phyloP scores from a whole-genome alignment of 1,140 invertebrate genomes.

The Diabrotica virgifera region DNA sequence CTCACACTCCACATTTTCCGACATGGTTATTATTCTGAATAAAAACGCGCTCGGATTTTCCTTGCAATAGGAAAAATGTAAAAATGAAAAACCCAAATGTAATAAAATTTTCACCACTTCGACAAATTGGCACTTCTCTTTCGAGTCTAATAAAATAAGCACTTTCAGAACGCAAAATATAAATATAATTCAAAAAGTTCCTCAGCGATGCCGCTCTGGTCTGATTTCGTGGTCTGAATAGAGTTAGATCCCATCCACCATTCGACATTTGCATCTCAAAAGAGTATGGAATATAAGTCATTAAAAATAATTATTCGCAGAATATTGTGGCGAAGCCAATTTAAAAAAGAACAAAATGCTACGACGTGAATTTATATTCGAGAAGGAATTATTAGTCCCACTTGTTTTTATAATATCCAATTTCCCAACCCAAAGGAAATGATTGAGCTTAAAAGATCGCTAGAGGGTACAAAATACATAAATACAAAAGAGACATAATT shows the following conservation, averaged over 20 bases:
- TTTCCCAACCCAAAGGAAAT: no score
- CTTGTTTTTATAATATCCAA: no score
- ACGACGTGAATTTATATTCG: no score
- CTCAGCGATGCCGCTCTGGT: neutral
- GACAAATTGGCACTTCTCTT: conserved; percentile 34
- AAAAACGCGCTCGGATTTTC: no score
- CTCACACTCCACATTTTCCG: no score
- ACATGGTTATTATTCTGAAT: no score
- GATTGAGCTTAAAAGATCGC: no score
- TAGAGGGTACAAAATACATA: no score
- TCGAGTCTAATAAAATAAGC: conserved; percentile 30
- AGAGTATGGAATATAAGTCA: conserved; percentile 7
- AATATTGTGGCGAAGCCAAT: neutral
- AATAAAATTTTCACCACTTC: conserved; percentile 37
- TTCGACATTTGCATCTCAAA: conserved; percentile 19
- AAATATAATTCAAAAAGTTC: conserved; percentile 26
- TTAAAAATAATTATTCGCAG: conserved; percentile 19
- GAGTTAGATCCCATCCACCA: conserved; percentile 4
- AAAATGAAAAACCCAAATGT: conserved; percentile 36
- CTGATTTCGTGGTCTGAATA: conserved; percentile 19
- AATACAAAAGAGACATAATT: no score
- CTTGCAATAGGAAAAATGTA: conserved; percentile 28
- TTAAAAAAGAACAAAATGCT: no score
- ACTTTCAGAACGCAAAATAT: conserved; percentile 25
- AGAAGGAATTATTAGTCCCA: no score